Percentiles rank a stretch among this genome's conserved stretches.
Conservation (phyloP, 2,113 vertebrate species). For the Rattus rattus region DNA sequence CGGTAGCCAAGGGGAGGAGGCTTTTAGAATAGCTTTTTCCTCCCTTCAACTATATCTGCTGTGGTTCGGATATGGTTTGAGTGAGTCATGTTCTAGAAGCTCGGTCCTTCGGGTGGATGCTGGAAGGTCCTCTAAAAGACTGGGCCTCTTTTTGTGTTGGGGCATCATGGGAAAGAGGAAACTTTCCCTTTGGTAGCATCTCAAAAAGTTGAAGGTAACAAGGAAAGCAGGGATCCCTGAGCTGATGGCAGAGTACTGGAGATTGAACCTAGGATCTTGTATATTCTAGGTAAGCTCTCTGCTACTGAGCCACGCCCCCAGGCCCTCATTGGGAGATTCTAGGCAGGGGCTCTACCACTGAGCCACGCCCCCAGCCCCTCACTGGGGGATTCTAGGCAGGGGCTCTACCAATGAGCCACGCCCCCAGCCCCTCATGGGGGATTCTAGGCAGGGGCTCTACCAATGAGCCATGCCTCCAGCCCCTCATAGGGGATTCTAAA, state of each 20-base stretch:
- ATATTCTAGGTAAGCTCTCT: not conserved
- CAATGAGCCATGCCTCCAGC: not conserved
- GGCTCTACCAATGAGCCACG: not conserved
- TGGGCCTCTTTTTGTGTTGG: not conserved
- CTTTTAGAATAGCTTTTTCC: not conserved
- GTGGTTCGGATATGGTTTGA: not conserved
- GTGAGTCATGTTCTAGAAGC: not conserved
- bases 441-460: not conserved
- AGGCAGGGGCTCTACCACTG: not conserved
- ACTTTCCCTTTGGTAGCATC: not conserved
- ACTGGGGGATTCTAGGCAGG: too few species aligned
- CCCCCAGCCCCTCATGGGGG: not conserved
- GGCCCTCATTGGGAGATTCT: not conserved
- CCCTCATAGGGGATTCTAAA: too few species aligned
- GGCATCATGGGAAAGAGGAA: not conserved
- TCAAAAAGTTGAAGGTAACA: not conserved
- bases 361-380: not conserved
- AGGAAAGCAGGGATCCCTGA: not conserved
- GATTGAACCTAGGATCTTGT: not conserved
- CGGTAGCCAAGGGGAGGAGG: fast-evolving
- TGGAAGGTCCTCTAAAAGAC: not conserved
- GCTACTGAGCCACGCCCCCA: not conserved
- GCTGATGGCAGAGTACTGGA: not conserved
- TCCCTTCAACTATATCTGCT: not conserved
- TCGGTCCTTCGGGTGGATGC: not conserved